Base-by-base conservation (phyloP, 2,797 vertebrate genomes). In the Acipenser ruthenus region DNA sequence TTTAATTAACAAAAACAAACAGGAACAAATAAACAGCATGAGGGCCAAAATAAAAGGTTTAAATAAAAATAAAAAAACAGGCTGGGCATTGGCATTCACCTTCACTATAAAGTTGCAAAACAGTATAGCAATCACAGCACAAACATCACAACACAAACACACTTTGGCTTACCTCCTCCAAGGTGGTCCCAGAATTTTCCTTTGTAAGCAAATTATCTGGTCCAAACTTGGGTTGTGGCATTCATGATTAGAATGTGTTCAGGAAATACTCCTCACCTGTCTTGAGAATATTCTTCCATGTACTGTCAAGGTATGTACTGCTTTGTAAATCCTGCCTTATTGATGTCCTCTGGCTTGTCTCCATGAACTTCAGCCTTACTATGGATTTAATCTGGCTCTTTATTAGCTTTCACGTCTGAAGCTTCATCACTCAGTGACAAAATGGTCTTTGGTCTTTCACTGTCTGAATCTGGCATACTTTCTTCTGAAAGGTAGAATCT, bases 401-500 rank as follows among this genome's bases (percentile, higher is more conserved):
- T 58, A 10, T 58, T 58, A 13, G 6, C 55, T 58, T 58, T 12
- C 55, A 11, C 11, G 6, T n/a, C 13, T 58, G 55, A 12, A 58
- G 11, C 13, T 10, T 11, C 13, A n/a, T 58, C 12, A 12, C 12
- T 58, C 71, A 37, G 4, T 23, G 23, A 23, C 23, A 23, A 23
- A 23, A 23, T 23, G 3, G 23, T 23, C 23, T 63, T 65, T 48
- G 52, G 63, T 49, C 55, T 69, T 61, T 62, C 9, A 7, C 13
- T 61, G 55, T 67, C 56, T 9, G 18, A 50, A 55, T 47, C 50
- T 52, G 15, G 6, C 23, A 62, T 66, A 70, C 68, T 23, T 65
- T 6, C 59, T 53, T 62, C 65, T 51, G 55, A 65, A 60, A 75
- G 60, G 58, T 75, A 75, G 63, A 78, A 75, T 65, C 66, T 66